Conservation (phyloP, 2,797 vertebrate species). For the Clarias laeviceps region DNA sequence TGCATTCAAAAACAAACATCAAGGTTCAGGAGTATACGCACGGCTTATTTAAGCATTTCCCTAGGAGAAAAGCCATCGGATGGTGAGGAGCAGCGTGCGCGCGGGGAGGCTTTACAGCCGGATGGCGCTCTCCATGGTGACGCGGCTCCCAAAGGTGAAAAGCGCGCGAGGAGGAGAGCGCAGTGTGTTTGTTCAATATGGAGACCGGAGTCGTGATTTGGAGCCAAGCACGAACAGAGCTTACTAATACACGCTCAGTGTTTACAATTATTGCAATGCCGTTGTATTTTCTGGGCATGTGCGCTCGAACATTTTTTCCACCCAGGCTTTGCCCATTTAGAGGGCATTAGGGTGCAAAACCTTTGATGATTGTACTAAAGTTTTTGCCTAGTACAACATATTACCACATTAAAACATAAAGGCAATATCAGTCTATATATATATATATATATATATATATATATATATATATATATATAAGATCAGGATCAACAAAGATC, state of each 20-base stretch:
- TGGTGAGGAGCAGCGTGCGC: neutral
- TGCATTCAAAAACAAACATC: neutral
- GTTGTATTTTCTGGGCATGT: neutral
- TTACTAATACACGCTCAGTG: neutral
- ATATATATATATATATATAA: no score
- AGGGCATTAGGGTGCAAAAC: neutral
- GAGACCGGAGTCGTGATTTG: slow-evolving; percentile 29
- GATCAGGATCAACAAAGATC: neutral
- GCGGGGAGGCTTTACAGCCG: slow-evolving; percentile 7
- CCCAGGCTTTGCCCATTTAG: neutral
- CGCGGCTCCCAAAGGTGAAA: slow-evolving; percentile 24
- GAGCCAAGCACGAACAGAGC: neutral
- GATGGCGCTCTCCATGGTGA: slow-evolving; percentile 73
- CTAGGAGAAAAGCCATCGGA: neutral
- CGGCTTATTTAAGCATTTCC: neutral
- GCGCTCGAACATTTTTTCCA: neutral
- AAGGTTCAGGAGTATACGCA: neutral
- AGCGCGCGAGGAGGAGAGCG: slow-evolving; percentile 13
- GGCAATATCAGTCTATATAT: no score
- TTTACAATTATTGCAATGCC: neutral
- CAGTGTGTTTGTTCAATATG: slow-evolving; percentile 27
- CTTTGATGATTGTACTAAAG: neutral
- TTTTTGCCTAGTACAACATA: neutral
- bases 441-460: no score
- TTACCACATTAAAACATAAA: no score